Evolutionary conservation across 2,888 invertebrate genomes (phyloP).

Genomic region (Thera obeliscata): DNA sequence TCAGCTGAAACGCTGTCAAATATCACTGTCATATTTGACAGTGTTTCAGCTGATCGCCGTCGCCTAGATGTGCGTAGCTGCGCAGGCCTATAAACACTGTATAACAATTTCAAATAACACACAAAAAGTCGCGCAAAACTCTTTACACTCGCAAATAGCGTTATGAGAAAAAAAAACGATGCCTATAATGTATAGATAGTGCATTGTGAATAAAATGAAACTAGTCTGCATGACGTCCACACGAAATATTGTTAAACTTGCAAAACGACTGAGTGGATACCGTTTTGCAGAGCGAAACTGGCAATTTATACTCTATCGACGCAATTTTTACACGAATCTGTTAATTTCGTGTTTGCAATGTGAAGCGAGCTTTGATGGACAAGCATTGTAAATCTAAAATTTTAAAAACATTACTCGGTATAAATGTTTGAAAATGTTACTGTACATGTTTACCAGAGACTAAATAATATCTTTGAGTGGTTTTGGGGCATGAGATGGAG

Average conservation of each 20-base stretch:
- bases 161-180: slow-evolving; percentile 39
- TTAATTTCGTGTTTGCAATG: slow-evolving; percentile 21
- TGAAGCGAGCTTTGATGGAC: neutral
- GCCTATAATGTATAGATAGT: slow-evolving; percentile 19
- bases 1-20: too few relatives aligned
- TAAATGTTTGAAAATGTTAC: too few relatives aligned
- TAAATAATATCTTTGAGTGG: too few relatives aligned
- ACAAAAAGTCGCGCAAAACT: slow-evolving; percentile 26
- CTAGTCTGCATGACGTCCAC: slow-evolving; percentile 45
- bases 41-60: too few relatives aligned
- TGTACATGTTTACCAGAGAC: too few relatives aligned
- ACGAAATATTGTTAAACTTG: slow-evolving; percentile 80
- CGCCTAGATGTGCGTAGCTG: too few relatives aligned
- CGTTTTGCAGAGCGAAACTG: slow-evolving; percentile 43
- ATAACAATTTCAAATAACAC: slow-evolving; percentile 14
- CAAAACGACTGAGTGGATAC: slow-evolving; percentile 67
- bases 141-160: slow-evolving; percentile 33
- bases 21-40: too few relatives aligned
- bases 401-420: neutral
- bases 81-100: too few relatives aligned
- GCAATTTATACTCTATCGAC: slow-evolving; percentile 37
- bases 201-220: slow-evolving; percentile 37
- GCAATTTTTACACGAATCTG: slow-evolving; percentile 29
- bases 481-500: too few relatives aligned
- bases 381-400: neutral